A percentile compares a stretch with the other conserved stretches of the same genome.
phyloP scores from a whole-genome alignment of 2,113 vertebrate genomes.

The Harpagus bidentatus region DNA sequence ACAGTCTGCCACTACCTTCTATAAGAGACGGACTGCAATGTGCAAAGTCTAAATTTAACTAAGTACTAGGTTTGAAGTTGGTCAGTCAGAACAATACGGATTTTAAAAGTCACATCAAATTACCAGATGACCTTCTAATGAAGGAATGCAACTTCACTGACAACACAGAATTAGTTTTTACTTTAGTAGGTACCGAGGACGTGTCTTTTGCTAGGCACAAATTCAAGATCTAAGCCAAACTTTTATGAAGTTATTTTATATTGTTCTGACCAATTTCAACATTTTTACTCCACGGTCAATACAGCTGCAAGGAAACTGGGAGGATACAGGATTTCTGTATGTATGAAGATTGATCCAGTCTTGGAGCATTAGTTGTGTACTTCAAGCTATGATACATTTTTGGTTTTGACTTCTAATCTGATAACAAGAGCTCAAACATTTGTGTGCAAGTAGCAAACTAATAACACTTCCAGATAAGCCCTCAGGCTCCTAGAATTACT shows the following conservation, averaged over 20 bases:
- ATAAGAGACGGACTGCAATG: fast-evolving
- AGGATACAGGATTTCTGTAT: not conserved
- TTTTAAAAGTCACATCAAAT: not conserved
- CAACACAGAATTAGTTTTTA: not conserved
- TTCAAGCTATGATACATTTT: not conserved
- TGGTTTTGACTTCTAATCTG: not conserved
- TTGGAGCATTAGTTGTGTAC: not conserved
- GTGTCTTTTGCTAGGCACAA: not conserved
- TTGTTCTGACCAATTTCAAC: not conserved
- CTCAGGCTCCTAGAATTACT: constrained; percentile 49
- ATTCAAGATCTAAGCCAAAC: not conserved
- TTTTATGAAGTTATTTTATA: not conserved
- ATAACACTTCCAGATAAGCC: constrained; percentile 43
- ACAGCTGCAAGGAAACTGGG: not conserved
- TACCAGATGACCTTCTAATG: not conserved
- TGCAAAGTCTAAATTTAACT: not conserved
- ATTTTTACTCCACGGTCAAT: not conserved
- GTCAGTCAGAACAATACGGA: not conserved
- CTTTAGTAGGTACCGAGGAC: not conserved
- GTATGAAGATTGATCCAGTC: fast-evolving
- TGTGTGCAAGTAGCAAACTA: constrained; percentile 4
- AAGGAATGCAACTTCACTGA: not conserved
- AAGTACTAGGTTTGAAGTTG: not conserved
- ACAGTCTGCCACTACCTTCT: too few species aligned
- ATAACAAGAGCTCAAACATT: not conserved